Evolutionary conservation across 2,888 invertebrate genomes (phyloP), one percentile per base, ranked within the genome.

Genomic region (Galerucella calmariensis): DNA sequence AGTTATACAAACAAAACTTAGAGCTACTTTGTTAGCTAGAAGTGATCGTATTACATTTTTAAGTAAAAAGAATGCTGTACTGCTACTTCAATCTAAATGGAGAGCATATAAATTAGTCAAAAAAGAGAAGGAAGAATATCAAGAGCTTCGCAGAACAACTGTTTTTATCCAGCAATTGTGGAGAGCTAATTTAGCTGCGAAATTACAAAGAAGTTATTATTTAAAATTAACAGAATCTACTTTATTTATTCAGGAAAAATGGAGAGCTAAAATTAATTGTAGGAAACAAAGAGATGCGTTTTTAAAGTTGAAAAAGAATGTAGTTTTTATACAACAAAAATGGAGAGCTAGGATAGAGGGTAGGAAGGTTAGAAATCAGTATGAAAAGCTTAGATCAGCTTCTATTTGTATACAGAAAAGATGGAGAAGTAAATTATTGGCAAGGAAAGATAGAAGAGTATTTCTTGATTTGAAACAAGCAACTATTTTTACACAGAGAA

Each of bases 331-430:
- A 46, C 87, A 88, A 78, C 75, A 73, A 35, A 82, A 81, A 73
- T 88, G 84, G 82, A 81, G 85, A 75, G 85, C 84, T 3, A 79
- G 75, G 2, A 79, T 77, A 51, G 35, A 76, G 5, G 82, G 82
- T 80, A 78, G 73, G 61, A 69, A 73, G 20, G 77, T 80, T 24
- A 83, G 84, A 77, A 67, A 44, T 41, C 24, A 59, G 20, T 56
- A 56, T 20, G 56, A 56, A 56, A 2, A 16, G 10, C 56, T 56
- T 20, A 16, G 9, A 56, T 2, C 4, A 35, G 20, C 56, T 16
- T 14, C 16, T 8, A 20, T 71, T 63, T 53, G 56, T 12, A 56
- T 88, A 41, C 87, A 88, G 77, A 74, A 74, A 46, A 83, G 80
- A 73, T 88, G 84, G 82, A 81, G 85, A 72, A 85, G 85, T 3